Evolutionary conservation across 2,888 invertebrate genomes (phyloP), one percentile per base, ranked within the genome.

Genomic region (Limulus polyphemus): DNA sequence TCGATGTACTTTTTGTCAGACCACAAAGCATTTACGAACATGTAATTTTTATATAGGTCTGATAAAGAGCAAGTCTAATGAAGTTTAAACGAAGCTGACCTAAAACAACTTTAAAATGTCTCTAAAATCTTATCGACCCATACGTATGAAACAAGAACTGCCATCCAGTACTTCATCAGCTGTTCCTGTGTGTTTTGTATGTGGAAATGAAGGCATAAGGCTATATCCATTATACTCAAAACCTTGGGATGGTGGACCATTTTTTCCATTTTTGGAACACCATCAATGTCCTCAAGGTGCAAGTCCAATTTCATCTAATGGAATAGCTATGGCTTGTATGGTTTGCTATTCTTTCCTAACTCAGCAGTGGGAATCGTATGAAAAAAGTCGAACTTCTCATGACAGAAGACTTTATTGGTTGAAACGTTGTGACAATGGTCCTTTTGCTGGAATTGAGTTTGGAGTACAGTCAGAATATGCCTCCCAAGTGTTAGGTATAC

Each of bases 291-390:
- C 94, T 0, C 79, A 81, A 62, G 87, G 87, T 13, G 77, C 81
- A 69, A 69, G 70, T 12, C 75, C 75, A 11, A 62, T 62, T 59
- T 71, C 71, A 46, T 66, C 71, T 13, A 76, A 77, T 62, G 78
- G 77, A 5, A 69, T 72, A 17, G 86, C 89, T 51, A 83, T 84
- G 70, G 83, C 87, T 63, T 94, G 94, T 78, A 84, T 84, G 76
- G 83, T 93, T 48, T 94, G 94, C 79, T 89, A 87, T 77, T 84
- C 87, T 59, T 82, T 91, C 72, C 82, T 94, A 55, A 81, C 86
- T 62, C 88, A 91, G 76, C 94, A 94, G 78, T 94, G 94, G 94
- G 89, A 93, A 72, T 83, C 86, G 67, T 89, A 89, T 76, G 93
- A 94, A 78, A 80, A 86, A 55, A 87, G 86, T 72, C 84, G 84